Percentiles rank a stretch among this genome's conserved stretches.
These are phyloP conservation scores for Hippocampus kuda DNA, from an alignment of 2,797 vertebrate species.

Conservation along the genomic window DNA sequence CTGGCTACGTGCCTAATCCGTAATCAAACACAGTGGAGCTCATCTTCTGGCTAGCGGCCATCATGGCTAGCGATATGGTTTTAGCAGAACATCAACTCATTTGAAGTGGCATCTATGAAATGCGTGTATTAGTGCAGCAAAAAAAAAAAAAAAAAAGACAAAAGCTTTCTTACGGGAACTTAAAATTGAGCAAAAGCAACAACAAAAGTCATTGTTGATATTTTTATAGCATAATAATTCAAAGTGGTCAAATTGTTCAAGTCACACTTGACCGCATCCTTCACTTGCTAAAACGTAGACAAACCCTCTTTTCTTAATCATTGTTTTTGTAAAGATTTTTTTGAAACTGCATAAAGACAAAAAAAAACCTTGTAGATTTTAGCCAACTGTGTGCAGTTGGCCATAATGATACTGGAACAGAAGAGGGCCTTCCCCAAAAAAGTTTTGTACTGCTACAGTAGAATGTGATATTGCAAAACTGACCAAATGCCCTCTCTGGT, in stretches of 20 bases:
- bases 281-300: neutral
- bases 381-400: neutral
- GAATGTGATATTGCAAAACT: neutral
- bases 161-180: neutral
- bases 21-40: too few species aligned
- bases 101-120: neutral
- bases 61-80: neutral
- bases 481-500: constrained; percentile 1
- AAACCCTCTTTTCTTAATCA: neutral
- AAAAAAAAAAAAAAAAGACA: neutral
- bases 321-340: neutral
- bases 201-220: neutral
- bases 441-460: neutral
- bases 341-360: neutral
- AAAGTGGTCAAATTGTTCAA: neutral
- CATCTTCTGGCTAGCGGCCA: too few species aligned
- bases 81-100: neutral
- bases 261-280: neutral
- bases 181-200: neutral
- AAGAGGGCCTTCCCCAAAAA: neutral
- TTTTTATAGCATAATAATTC: neutral
- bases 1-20: too few species aligned
- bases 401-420: neutral
- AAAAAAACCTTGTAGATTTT: neutral
- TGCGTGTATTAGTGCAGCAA: neutral